Percentiles rank a stretch among this genome's conserved stretches.
These are phyloP conservation scores for Dicyrtomina minuta DNA, from an alignment of 2,888 invertebrate species.

Conservation along the genomic window DNA sequence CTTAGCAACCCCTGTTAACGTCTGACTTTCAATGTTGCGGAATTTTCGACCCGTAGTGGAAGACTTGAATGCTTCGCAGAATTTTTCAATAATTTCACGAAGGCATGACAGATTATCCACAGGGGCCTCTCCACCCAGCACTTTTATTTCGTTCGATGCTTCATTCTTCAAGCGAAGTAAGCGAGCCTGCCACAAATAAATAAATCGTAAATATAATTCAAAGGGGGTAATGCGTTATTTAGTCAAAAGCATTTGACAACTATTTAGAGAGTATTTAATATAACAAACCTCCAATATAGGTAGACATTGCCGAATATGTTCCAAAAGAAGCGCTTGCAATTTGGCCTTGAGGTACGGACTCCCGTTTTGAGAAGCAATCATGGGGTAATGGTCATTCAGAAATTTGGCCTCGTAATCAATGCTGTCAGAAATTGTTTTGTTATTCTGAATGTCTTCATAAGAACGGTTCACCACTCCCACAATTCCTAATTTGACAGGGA, in stretches of 20 bases:
- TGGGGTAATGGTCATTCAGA: conserved; percentile 66
- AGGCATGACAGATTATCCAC: background rate
- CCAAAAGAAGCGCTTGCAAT: conserved; percentile 57
- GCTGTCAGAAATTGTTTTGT: conserved; percentile 66
- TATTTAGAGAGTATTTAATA: too few species aligned
- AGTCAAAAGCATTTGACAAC: too few species aligned
- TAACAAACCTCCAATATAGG: conserved; percentile 52
- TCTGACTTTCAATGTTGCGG: background rate
- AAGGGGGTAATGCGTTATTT: too few species aligned
- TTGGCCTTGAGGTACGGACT: conserved; percentile 95
- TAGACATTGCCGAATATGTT: conserved; percentile 84
- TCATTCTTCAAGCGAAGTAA: background rate
- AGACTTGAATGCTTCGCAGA: background rate
- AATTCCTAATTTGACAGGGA: conserved; percentile 97
- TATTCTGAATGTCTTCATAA: conserved; percentile 75
- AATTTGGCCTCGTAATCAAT: conserved; percentile 92
- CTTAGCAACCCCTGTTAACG: background rate
- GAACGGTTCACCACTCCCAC: conserved; percentile 98
- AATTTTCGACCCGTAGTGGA: too few species aligned
- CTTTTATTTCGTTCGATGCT: background rate
- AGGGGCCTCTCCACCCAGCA: background rate
- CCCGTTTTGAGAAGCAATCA: conserved; percentile 83
- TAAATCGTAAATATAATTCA: too few species aligned
- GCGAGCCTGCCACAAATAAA: too few species aligned
- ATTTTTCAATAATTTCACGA: background rate